Evolutionary conservation across 1,140 invertebrate genomes (phyloP).

Genomic region (Gonioctena quinquepunctata): DNA sequence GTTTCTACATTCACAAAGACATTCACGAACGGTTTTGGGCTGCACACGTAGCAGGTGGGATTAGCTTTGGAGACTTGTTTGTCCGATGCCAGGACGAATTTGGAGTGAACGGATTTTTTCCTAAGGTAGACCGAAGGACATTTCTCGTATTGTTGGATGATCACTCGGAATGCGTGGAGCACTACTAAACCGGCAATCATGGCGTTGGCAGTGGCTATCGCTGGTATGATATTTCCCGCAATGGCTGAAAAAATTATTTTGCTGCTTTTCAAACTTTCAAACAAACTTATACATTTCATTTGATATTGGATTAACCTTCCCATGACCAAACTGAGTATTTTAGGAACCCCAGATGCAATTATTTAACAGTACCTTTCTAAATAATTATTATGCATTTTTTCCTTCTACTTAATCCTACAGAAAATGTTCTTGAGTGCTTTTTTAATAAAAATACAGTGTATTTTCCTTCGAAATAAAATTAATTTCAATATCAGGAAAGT

Average conservation of each 20-base stretch:
- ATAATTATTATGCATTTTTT: too few relatives aligned
- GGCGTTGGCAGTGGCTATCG: conserved; percentile 98
- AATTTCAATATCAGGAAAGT: too few relatives aligned
- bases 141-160: conserved; percentile 69
- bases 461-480: too few relatives aligned
- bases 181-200: conserved; percentile 95
- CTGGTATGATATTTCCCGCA: conserved; percentile 98
- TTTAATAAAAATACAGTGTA: too few relatives aligned
- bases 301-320: too few relatives aligned
- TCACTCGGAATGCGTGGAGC: conserved; percentile 82
- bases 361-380: too few relatives aligned
- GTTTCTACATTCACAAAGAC: conserved; percentile 77
- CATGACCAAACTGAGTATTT: too few relatives aligned
- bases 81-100: conserved; percentile 68
- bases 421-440: too few relatives aligned
- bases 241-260: conserved; percentile 72
- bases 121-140: conserved; percentile 79
- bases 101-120: conserved; percentile 59
- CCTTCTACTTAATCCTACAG: too few relatives aligned
- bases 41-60: conserved; percentile 85
- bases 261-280: not conserved
- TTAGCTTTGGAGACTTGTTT: conserved; percentile 70
- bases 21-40: conserved; percentile 78
- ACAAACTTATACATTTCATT: too few relatives aligned
- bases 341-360: too few relatives aligned